Conservation (phyloP, 2,113 vertebrate species). For the Aplodontia rufa region DNA sequence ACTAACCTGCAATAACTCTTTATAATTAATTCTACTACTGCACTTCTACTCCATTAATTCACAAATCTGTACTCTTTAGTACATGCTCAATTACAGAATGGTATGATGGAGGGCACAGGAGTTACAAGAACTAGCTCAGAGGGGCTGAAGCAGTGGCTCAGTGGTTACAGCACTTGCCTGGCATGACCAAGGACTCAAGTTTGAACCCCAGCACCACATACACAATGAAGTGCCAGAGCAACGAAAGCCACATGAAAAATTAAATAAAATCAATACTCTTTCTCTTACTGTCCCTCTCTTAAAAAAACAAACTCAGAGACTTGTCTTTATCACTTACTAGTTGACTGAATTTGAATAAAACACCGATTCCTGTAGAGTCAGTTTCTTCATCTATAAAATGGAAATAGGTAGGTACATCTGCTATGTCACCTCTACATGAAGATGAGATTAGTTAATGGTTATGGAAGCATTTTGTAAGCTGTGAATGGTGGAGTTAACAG, state of each 20-base stretch:
- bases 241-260: too few relatives aligned
- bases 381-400: conserved; percentile 36
- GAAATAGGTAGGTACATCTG: background rate
- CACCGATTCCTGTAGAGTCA: background rate
- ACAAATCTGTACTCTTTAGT: background rate
- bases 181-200: too few relatives aligned
- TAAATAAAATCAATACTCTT: too few relatives aligned
- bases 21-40: background rate
- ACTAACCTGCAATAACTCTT: background rate
- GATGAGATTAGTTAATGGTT: background rate
- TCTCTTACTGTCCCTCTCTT: too few relatives aligned
- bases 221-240: too few relatives aligned
- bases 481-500: background rate
- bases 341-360: background rate
- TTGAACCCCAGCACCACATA: too few relatives aligned
- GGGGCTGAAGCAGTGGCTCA: too few relatives aligned
- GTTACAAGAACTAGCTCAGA: background rate
- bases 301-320: background rate
- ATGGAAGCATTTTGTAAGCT: background rate
- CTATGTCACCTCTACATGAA: background rate
- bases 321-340: background rate
- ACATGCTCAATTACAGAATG: background rate
- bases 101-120: background rate
- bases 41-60: background rate
- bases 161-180: too few relatives aligned